Evolutionary conservation across 2,888 invertebrate genomes (phyloP), one percentile per base, ranked within the genome.

Genomic region (Andrena dorsata): DNA sequence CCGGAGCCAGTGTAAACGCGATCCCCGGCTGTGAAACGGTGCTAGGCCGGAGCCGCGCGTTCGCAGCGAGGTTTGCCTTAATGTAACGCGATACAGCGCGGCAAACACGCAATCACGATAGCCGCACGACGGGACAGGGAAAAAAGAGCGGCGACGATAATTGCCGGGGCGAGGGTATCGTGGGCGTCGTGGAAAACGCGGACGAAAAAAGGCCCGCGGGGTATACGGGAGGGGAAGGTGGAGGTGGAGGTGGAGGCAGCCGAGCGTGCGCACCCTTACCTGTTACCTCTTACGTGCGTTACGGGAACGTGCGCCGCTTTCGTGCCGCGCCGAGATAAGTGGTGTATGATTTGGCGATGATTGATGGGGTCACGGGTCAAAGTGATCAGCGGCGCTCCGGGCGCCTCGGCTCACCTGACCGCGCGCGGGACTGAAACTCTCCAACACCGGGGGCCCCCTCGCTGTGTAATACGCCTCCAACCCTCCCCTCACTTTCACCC

Each of bases 321-420:
- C 92, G 92, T 91, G 90, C 89, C 86, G 80, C 89, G 86, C 80
- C 82, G 83, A 89, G 91, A 90, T 91, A 93, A 93, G 92, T 91
- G 91, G 92, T 93, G 92, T 93, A 92, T 93, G 93, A 93, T 93
- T 92, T 92, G 93, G 92, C 91, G 93, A 93, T 93, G 93, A 93
- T 93, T 92, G 92, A 93, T 93, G 93, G 92, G 92, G 93, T 93
- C 91, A 84, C 74, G 86, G 93, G 92, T 93, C 92, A 91, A 91
- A 93, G 91, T 92, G 92, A 93, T 93, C 93, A 93, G 92, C 92
- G 91, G 92, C 92, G 92, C 93, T 92, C 91, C 92, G 86, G 93
- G 93, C 93, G 91, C 89, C 90, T 88, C 69, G 89, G 82, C 91
- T 92, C 92, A 92, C 92, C 92, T 92, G 92, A 92, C 92, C 86